Evolutionary conservation across 2,113 vertebrate genomes (phyloP), one percentile per base, ranked within the genome.

Genomic region (Sinocyclocheilus anshuiensis): DNA sequence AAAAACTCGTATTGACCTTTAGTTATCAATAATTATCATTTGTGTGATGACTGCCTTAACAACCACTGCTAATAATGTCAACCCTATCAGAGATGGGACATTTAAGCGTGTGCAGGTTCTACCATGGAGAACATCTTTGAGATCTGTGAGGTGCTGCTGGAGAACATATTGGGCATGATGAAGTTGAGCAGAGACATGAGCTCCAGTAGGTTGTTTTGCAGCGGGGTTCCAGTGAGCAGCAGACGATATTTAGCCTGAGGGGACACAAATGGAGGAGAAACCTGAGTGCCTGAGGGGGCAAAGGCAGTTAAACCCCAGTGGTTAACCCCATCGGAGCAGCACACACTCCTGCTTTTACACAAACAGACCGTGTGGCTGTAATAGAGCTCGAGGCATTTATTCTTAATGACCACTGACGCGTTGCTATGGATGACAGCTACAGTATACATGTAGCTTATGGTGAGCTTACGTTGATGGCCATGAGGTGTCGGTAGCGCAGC

Each of bases 101-200:
- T 71, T 42, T 71, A 59, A 16, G 39, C 57, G 33, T 39, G 59
- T 81, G 59, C 15, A 1, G 12, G 50, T 81, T 77, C 12, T 85
- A 91, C 89, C 90, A 91, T 90, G 11, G 90, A 89, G 78, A 91
- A 91, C 86, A 91, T 88, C 78, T 88, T 88, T 89, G 97, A 97
- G 0, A 99, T 99, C 0, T 98, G 98, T 0, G 98, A 97, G 0
- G 99, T 99, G 89, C 91, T 99, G 98, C 91, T 99, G 97, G 0
- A 98, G 93, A 99, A 99, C 93, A 99, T 99, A 91, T 97, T 99
- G 0, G 98, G 98, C 74, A 99, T 95, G n/a, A 99, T 96, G 94
- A 99, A 99, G 91, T 99, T 99, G 77, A 99, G 97, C 59, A 99
- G 92, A 0, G 98, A 97, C 97, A 98, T 99, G 39, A 99, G 96